Percentiles rank a stretch among this genome's conserved stretches.
These are phyloP conservation scores for Nephrotoma appendiculata DNA, from an alignment of 2,888 invertebrate species.

Conservation along the genomic window DNA sequence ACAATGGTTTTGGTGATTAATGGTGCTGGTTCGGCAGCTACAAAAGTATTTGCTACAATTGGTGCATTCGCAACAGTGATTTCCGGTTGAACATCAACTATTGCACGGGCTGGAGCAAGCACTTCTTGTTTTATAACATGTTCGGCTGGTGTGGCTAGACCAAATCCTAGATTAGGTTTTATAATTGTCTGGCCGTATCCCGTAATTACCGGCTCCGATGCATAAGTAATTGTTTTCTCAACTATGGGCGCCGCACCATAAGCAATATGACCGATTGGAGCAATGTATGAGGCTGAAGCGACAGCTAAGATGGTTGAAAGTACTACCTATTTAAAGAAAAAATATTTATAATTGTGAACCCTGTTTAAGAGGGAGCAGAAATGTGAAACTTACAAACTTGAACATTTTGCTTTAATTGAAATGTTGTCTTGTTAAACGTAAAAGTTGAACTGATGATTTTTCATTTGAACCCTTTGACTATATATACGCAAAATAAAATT, in stretches of 20 bases:
- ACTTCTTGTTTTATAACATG: conserved; percentile 20
- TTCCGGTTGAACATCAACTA: conserved; percentile 24
- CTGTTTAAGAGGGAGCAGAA: not conserved
- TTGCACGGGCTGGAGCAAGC: conserved; percentile 24
- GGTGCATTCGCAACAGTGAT: conserved; percentile 21
- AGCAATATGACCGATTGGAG: not conserved
- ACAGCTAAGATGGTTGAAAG: conserved; percentile 43
- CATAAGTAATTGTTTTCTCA: conserved; percentile 16
- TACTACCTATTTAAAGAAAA: conserved; percentile 34
- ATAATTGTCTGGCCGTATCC: conserved; percentile 21
- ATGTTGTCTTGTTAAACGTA: conserved; percentile 5
- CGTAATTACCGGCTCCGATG: conserved; percentile 23
- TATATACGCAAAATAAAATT: not conserved
- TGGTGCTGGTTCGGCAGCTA: not conserved
- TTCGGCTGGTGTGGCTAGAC: conserved; percentile 12
- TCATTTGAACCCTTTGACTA: not conserved
- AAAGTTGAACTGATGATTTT: conserved; percentile 21
- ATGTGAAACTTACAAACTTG: conserved; percentile 28
- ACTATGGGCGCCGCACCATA: not conserved
- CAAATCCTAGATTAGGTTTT: conserved; percentile 22
- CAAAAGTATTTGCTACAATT: not conserved
- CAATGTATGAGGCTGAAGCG: conserved; percentile 20
- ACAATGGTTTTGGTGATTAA: conserved; percentile 8
- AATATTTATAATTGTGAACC: not conserved
- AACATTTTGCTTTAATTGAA: conserved; percentile 23